Evolutionary conservation across 2,113 vertebrate species (phyloP).

Genomic region (Oreochromis niloticus): DNA sequence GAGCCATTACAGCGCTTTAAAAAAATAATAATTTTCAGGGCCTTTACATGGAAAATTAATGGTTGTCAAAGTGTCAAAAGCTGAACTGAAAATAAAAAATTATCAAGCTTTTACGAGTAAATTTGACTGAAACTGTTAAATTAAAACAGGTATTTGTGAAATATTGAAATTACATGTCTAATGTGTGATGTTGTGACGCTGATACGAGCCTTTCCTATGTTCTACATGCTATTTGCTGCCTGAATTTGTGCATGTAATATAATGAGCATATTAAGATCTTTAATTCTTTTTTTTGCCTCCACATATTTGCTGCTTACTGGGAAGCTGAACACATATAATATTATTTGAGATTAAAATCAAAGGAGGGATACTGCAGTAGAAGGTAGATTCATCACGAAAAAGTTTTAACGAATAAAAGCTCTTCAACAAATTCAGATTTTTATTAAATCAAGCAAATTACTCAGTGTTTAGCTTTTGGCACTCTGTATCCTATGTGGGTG

Average conservation of each 20-base stretch:
- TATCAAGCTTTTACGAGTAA: neutral
- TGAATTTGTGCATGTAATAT: neutral
- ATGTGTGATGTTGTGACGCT: neutral
- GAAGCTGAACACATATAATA: neutral
- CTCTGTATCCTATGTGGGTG: neutral
- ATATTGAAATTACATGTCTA: neutral
- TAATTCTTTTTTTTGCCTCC: neutral
- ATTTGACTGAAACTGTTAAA: neutral
- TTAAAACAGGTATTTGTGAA: neutral
- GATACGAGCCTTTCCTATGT: neutral
- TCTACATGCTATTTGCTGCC: neutral
- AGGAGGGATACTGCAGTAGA: neutral
- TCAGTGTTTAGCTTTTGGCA: neutral
- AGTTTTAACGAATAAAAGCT: neutral
- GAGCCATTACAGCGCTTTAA: neutral
- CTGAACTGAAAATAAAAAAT: neutral
- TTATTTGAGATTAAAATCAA: neutral
- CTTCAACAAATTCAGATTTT: neutral
- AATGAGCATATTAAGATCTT: neutral
- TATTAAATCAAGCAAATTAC: neutral
- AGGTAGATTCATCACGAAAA: neutral
- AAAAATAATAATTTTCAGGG: neutral
- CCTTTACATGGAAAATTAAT: neutral
- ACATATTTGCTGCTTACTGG: neutral
- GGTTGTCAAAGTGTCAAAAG: neutral